Base-by-base conservation (phyloP, 2,797 vertebrate species). In the Hyperoplus lanceolatus region DNA sequence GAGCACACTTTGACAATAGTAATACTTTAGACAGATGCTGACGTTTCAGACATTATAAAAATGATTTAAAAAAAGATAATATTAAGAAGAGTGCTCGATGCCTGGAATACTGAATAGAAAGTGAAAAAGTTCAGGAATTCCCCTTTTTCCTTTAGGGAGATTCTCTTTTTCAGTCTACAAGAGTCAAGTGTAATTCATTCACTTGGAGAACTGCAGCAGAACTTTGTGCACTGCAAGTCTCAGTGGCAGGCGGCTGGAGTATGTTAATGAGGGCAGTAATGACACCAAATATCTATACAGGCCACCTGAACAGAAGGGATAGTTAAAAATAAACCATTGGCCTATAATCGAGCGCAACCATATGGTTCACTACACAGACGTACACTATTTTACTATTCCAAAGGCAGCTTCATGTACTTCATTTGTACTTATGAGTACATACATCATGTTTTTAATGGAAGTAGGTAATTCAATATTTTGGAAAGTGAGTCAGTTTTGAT, bases 131-230 rank as follows among this genome's bases (percentile, higher is more conserved):
- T 68, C 29, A 60, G 60, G 6, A 79, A 80, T 58, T 63, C 53
- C 6, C 15, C 16, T 57, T 57, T 61, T 56, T 49, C 56, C 70
- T 88, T 79, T 1, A 41, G 73, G 70, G 68, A 13, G 75, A 66
- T 63, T 77, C 29, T 45, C 53, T 81, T 62, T 62, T 29, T 66
- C 77, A 69, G 71, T 77, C 69, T 85, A 29, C 29, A 76, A 75
- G 58, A 83, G 65, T 80, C 66, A 83, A 74, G 73, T 71, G 51
- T 63, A 82, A 81, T 77, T 82, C 53, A 79, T 76, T 81, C 61
- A 56, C 13, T 59, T 61, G 63, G 39, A 73, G 56, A 16, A 50
- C 21, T 56, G 13, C 59, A 81, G 80, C 59, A 81, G 80, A 70
- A 86, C 76, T 85, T 72, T 59, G 48, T 69, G 53, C 45, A 15